These are phyloP conservation scores for Cyprinus carpio DNA, from an alignment of 2,113 vertebrate species.

Conservation along the genomic window DNA sequence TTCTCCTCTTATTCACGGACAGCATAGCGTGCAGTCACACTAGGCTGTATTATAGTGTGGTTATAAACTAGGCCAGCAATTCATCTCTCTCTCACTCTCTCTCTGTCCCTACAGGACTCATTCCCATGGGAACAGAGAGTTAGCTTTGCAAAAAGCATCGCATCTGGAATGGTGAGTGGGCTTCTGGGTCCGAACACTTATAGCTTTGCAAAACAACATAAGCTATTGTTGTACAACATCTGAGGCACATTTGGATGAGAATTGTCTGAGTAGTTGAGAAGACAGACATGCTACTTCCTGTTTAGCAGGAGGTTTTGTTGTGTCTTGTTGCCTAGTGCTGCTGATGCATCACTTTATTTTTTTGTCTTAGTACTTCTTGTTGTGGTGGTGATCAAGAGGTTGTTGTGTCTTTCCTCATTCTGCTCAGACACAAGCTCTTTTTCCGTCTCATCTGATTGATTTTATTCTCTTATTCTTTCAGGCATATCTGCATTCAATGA, in stretches of 20 bases:
- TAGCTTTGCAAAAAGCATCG: conserved; percentile 94
- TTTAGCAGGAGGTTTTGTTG: background rate
- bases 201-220: conserved; percentile 67
- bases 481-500: conserved; percentile 97
- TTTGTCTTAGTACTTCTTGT: background rate
- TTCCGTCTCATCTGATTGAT: background rate
- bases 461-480: conserved; percentile 47
- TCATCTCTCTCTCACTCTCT: conserved; percentile 8
- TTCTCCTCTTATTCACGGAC: conserved; percentile 10
- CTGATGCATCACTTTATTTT: background rate
- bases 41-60: conserved; percentile 6
- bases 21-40: conserved; percentile 1
- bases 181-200: conserved; percentile 89
- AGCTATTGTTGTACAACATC: background rate
- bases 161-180: conserved; percentile 92
- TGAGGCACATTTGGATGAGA: background rate
- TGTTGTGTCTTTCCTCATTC: conserved; percentile 35
- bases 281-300: background rate
- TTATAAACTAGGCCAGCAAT: conserved; percentile 7
- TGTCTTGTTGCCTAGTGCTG: background rate
- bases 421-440: background rate
- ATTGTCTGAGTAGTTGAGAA: background rate
- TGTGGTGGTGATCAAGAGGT: background rate
- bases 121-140: conserved; percentile 95
- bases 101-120: conserved; percentile 80